phyloP scores from a whole-genome alignment of 2,888 invertebrate genomes.

The Polydrusus cervinus region DNA sequence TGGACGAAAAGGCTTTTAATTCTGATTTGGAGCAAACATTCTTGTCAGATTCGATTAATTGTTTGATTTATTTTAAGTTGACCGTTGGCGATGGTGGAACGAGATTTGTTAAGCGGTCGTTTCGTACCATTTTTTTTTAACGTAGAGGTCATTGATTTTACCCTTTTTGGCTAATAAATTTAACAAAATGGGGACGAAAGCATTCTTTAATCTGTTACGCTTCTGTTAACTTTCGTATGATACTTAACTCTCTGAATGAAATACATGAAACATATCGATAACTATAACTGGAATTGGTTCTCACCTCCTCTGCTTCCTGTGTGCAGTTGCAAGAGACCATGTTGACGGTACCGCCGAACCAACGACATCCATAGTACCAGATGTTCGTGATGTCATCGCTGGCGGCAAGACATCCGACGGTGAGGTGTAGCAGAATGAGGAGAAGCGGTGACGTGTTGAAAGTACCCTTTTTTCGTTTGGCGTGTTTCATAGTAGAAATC shows the following conservation, averaged over 20 bases:
- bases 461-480: constrained; percentile 15
- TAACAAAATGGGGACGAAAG: too few relatives aligned
- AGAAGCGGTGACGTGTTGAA: not conserved
- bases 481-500: constrained; percentile 34
- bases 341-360: constrained; percentile 65
- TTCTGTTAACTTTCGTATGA: too few relatives aligned
- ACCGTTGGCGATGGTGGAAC: not conserved
- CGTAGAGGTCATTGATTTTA: too few relatives aligned
- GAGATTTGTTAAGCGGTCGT: constrained; percentile 2
- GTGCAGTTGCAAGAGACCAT: constrained; percentile 64
- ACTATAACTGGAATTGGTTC: too few relatives aligned
- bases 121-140: too few relatives aligned
- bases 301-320: constrained; percentile 62
- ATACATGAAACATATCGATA: too few relatives aligned
- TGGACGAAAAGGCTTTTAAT: constrained; percentile 25
- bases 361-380: constrained; percentile 65
- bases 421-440: constrained; percentile 11
- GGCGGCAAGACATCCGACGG: constrained; percentile 16
- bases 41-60: constrained; percentile 29
- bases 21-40: constrained; percentile 34
- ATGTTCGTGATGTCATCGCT: constrained; percentile 63
- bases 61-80: constrained; percentile 16
- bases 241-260: too few relatives aligned
- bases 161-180: too few relatives aligned
- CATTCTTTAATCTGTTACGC: too few relatives aligned